Evolutionary conservation across 2,888 invertebrate genomes (phyloP), one percentile per base, ranked within the genome.

Genomic region (Himalopsyche anomala): DNA sequence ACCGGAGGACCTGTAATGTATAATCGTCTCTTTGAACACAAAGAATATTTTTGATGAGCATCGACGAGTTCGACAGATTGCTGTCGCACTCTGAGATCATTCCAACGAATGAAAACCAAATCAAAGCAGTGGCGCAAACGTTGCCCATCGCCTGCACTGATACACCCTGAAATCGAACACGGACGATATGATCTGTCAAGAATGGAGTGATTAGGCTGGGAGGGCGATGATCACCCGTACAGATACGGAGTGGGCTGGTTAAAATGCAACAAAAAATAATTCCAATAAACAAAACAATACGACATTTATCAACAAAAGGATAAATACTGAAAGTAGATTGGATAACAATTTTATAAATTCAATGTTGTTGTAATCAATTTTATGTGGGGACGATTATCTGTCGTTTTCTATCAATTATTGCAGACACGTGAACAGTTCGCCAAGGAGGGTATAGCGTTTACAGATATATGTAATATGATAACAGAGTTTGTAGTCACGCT

Each of bases 1-100:
- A 99, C 98, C 92, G 98, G 98, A 93, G 97, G 96, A 96, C 97
- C 98, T 98, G 96, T 93, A 97, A 96, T 94, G 92, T 92, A 93
- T 82, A 87, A 87, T 86, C 86, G 88, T 86, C 86, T 86, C 56
- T 81, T 84, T 86, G 88, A 87, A 87, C 91, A 92, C 91, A 74
- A 74, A 36, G 38, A 74, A 74, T 74, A 62, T 80, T 36, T 81
- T 8, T 56, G 82, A 82, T 74, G 12, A 74, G 36, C 45, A 51
- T 51, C 80, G 45, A 42, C 19, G 42, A 38, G 62, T 56, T 55
- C 12, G 55, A 82, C 82, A 51, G 19, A 55, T 38, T n/a, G 19
- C 19, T 42, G 28, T 56, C 62, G 38, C 51, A n/a, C 38, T 83
- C 19, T 38, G 42, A 55, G 55, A 84, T 81, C 69, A 54, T 87